Percentiles rank a stretch among this genome's conserved stretches.
phyloP scores from a whole-genome alignment of 2,797 vertebrate genomes.

The Thaleichthys pacificus region DNA sequence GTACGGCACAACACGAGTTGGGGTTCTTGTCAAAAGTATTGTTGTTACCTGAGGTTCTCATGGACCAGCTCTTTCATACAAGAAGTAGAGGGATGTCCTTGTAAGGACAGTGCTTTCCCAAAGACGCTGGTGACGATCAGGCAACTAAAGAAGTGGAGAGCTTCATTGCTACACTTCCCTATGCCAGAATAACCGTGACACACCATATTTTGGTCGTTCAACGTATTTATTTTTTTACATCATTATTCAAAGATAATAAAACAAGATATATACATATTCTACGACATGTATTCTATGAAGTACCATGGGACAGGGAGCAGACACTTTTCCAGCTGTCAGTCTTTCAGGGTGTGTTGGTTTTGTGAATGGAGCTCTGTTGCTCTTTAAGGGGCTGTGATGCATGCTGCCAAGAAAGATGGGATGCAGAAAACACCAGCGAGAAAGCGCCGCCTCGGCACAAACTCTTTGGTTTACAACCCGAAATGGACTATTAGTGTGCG shows the following conservation, averaged over 20 bases:
- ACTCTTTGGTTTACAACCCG: constrained; percentile 41
- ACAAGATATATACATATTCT: no score
- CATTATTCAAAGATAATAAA: no score
- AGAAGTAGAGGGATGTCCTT: background rate
- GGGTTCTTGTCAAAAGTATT: no score
- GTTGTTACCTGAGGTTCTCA: background rate
- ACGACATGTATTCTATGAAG: no score
- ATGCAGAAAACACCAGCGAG: constrained; percentile 35
- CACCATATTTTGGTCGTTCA: no score
- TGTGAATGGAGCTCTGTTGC: constrained; percentile 25
- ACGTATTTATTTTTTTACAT: no score
- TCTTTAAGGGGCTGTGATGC: background rate
- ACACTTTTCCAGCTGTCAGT: no score
- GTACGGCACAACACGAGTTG: background rate
- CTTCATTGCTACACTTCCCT: no score
- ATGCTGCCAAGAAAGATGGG: constrained; percentile 20
- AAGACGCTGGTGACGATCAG: background rate
- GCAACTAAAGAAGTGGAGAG: no score
- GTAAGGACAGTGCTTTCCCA: background rate
- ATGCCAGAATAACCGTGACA: no score
- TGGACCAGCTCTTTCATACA: background rate
- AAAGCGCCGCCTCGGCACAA: constrained; percentile 51
- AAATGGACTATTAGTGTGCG: constrained; percentile 43
- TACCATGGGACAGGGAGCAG: no score
- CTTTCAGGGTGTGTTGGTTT: background rate